Conservation (phyloP, 2,888 invertebrate genomes). For the Lochmaea capreae region DNA sequence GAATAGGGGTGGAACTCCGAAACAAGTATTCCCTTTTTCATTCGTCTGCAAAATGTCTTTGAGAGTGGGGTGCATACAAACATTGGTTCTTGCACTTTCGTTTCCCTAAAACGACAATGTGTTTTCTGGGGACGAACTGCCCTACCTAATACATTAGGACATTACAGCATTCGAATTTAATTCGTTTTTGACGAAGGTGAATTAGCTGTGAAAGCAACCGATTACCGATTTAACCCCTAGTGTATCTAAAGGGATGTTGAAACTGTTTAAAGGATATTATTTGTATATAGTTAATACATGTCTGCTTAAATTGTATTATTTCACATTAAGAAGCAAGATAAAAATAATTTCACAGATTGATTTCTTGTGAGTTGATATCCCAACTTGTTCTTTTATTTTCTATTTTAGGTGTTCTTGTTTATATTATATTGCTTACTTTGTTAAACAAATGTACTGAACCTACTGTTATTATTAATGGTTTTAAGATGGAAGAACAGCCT, state of each 20-base stretch:
- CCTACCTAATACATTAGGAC: neutral
- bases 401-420: no score
- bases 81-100: conserved; percentile 22
- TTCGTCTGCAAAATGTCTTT: conserved; percentile 44
- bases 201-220: neutral
- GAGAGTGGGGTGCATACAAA: conserved; percentile 46
- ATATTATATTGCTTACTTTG: no score
- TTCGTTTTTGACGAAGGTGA: neutral
- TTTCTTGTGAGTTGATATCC: no score
- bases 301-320: no score
- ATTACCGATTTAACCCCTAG: neutral
- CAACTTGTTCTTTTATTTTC: no score
- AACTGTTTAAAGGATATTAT: no score
- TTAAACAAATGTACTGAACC: no score
- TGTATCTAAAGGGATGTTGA: neutral
- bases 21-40: conserved; percentile 48
- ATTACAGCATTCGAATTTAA: neutral
- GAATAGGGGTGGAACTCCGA: conserved; percentile 55
- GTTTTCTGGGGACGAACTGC: neutral
- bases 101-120: conserved; percentile 16
- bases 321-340: no score
- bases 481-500: no score
- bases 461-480: no score
- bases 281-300: no score
- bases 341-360: no score